Percentiles rank a stretch among this genome's conserved stretches.
These are phyloP conservation scores for Oxyruncus cristatus DNA, from an alignment of 2,113 vertebrate species.

Conservation along the genomic window DNA sequence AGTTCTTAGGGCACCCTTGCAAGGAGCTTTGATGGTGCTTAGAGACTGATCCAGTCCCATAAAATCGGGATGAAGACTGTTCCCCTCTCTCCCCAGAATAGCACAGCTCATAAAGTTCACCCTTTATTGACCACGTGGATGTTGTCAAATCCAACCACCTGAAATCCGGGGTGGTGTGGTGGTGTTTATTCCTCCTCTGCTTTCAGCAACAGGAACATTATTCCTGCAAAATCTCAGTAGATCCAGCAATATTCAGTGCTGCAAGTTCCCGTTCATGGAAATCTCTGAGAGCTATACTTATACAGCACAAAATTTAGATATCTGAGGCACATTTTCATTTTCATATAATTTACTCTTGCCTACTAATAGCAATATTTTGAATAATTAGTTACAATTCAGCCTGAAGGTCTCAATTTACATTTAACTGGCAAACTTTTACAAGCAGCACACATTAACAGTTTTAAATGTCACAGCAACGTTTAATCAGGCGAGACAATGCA, in stretches of 20 bases:
- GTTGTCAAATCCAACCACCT: background rate
- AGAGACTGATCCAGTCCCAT: background rate
- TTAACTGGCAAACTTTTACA: constrained; percentile 10
- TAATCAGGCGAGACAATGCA: background rate
- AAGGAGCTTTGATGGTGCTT: background rate
- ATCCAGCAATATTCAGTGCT: background rate
- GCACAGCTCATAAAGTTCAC: background rate
- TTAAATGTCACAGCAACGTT: constrained; percentile 18
- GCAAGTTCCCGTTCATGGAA: background rate
- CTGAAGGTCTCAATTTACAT: constrained; percentile 34
- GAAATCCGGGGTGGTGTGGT: background rate
- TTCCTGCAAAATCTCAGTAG: background rate
- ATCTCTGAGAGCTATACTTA: background rate
- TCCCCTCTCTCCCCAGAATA: background rate
- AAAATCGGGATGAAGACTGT: background rate
- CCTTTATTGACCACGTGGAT: background rate
- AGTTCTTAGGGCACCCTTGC: background rate
- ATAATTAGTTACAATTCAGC: constrained; percentile 35
- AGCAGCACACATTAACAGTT: background rate
- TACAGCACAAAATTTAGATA: background rate
- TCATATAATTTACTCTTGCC: background rate
- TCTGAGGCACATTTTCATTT: background rate
- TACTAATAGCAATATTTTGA: constrained; percentile 38
- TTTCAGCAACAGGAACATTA: background rate
- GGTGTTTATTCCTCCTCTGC: background rate